phyloP scores from a whole-genome alignment of 2,113 vertebrate species.

The Anhinga anhinga region DNA sequence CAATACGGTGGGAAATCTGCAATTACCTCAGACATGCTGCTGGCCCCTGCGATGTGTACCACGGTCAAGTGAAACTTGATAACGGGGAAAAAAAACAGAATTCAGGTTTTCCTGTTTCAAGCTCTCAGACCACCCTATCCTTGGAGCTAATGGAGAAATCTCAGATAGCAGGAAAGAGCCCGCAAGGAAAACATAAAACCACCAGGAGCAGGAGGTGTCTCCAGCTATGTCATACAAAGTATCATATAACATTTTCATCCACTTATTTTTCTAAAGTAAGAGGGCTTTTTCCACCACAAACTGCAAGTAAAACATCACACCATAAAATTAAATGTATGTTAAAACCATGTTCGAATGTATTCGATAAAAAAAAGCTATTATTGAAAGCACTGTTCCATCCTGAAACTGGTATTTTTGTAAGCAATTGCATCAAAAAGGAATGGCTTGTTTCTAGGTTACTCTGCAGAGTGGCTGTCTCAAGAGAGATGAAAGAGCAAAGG shows the following conservation, averaged over 20 bases:
- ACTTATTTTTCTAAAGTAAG: not conserved
- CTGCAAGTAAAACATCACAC: not conserved
- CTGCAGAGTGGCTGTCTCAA: not conserved
- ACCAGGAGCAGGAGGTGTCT: not conserved
- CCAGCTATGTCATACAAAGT: not conserved
- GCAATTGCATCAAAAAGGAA: not conserved
- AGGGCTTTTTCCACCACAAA: not conserved
- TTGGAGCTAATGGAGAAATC: constrained; percentile 32
- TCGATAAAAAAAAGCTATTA: not conserved
- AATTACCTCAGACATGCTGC: not conserved
- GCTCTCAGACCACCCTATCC: not conserved
- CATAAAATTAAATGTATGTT: not conserved
- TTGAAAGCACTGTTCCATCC: not conserved
- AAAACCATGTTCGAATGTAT: not conserved
- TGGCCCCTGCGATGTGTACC: not conserved
- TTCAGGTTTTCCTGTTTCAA: constrained; percentile 17
- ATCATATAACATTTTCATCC: not conserved
- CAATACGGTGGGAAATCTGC: not conserved
- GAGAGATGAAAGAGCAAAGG: constrained; percentile 46
- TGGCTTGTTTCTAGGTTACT: constrained; percentile 1
- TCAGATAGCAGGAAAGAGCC: constrained; percentile 26
- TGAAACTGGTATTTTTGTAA: not conserved
- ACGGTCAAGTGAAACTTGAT: not conserved
- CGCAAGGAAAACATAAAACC: constrained; percentile 27
- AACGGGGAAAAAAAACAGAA: not conserved